Percentiles rank a stretch among this genome's conserved stretches.
These are phyloP conservation scores for Salvelinus fontinalis DNA, from an alignment of 2,113 vertebrate species.

Conservation along the genomic window DNA sequence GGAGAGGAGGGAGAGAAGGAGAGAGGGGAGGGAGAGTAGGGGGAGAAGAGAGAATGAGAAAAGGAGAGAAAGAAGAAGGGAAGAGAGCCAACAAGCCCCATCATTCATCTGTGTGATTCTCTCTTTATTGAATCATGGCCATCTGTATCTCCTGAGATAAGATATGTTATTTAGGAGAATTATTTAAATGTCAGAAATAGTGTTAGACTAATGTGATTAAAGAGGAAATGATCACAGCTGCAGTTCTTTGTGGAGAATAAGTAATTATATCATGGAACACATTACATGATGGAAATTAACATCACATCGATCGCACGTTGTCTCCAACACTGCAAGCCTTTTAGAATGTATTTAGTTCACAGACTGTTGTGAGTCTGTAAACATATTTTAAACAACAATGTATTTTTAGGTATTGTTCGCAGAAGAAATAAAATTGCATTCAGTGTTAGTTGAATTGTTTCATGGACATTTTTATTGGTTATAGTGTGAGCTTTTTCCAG, in stretches of 20 bases:
- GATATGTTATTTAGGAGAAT: conserved; percentile 71
- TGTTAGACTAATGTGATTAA: conserved; percentile 77
- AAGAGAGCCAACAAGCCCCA: background rate
- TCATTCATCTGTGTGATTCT: conserved; percentile 30
- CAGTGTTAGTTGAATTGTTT: too few relatives aligned
- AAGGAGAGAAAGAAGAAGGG: background rate
- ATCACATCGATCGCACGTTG: conserved; percentile 38
- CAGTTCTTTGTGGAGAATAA: conserved; percentile 67
- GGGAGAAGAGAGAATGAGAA: too few relatives aligned
- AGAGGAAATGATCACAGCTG: conserved; percentile 75
- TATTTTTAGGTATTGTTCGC: too few relatives aligned
- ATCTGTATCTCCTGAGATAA: conserved; percentile 72
- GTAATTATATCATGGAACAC: conserved; percentile 77
- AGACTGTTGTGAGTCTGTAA: conserved; percentile 1
- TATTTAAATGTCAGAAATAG: conserved; percentile 73
- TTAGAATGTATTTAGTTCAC: conserved; percentile 34
- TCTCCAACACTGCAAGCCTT: conserved; percentile 60
- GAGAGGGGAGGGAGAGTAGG: too few relatives aligned
- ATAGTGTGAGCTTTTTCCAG: too few relatives aligned
- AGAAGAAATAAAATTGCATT: too few relatives aligned
- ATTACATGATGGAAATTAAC: conserved; percentile 76
- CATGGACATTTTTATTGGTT: too few relatives aligned
- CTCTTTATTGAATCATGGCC: conserved; percentile 71
- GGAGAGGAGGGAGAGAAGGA: conserved; percentile 21
- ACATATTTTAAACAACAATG: too few relatives aligned